phyloP scores from a whole-genome alignment of 2,888 invertebrate genomes.

The Perithous albicinctus region DNA sequence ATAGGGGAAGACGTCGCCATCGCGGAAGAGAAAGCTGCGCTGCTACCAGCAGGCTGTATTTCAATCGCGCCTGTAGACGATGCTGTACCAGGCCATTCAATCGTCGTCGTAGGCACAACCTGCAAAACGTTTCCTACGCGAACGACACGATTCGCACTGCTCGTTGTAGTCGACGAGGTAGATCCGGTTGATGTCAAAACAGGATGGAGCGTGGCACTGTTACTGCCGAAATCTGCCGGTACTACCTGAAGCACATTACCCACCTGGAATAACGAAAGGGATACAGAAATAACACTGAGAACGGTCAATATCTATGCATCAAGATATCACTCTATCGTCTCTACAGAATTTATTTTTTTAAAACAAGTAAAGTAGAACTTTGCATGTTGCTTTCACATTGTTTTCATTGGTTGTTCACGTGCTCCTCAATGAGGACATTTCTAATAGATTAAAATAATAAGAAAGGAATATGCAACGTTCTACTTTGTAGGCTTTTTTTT shows the following conservation, averaged over 20 bases:
- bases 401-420: no score
- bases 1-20: slow-evolving; percentile 70
- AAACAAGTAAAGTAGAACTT: no score
- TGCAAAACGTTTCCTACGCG: slow-evolving; percentile 83
- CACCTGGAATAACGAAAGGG: slow-evolving; percentile 83
- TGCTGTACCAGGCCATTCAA: slow-evolving; percentile 78
- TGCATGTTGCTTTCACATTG: no score
- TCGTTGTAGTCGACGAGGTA: slow-evolving; percentile 24
- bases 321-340: no score
- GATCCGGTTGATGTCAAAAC: slow-evolving; percentile 64
- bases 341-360: no score
- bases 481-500: no score
- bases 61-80: slow-evolving; percentile 57
- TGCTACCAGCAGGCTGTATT: slow-evolving; percentile 60
- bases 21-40: slow-evolving; percentile 55
- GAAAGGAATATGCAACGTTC: no score
- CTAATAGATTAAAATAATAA: no score
- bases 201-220: slow-evolving; percentile 9
- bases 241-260: slow-evolving; percentile 87
- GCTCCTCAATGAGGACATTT: no score
- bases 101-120: slow-evolving; percentile 81
- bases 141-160: slow-evolving; percentile 79
- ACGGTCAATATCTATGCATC: no score
- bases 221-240: slow-evolving; percentile 79
- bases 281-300: slow-evolving; percentile 6